Evolutionary conservation across 2,888 invertebrate genomes (phyloP).

Genomic region (Pardosa pseudoannulata): DNA sequence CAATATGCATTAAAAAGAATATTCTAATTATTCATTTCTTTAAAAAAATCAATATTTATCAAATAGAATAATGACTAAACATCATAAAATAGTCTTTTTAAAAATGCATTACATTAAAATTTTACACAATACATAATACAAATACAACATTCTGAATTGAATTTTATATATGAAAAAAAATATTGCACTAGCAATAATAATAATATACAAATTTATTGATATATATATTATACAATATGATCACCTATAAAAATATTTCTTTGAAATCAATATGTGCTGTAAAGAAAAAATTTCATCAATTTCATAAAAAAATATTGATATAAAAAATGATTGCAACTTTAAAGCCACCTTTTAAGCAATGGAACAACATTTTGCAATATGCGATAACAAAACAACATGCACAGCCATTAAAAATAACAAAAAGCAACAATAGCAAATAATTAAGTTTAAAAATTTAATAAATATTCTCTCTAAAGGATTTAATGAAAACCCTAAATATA

Average conservation of each 20-base stretch:
- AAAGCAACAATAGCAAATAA: slow-evolving; percentile 6
- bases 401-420: neutral
- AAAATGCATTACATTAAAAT: neutral
- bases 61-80: no score
- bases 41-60: no score
- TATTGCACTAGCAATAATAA: slow-evolving; percentile 58
- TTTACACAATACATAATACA: slow-evolving; percentile 3
- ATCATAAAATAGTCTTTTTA: no score
- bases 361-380: slow-evolving; percentile 16
- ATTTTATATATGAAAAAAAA: slow-evolving; percentile 46
- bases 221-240: slow-evolving; percentile 52
- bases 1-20: no score
- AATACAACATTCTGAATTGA: neutral
- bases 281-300: slow-evolving; percentile 27
- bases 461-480: neutral
- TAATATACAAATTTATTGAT: slow-evolving; percentile 40
- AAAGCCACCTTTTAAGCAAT: neutral
- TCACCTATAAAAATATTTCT: slow-evolving; percentile 42
- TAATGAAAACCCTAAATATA: neutral
- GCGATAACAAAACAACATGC: slow-evolving; percentile 15
- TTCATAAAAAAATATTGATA: neutral
- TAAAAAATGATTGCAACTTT: neutral
- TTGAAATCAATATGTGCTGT: slow-evolving; percentile 39
- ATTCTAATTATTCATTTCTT: no score
- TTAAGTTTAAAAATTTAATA: neutral